A percentile compares a stretch with the other conserved stretches of the same genome.
Conservation (phyloP, 2,888 invertebrate genomes). For the Leptinotarsa tumamoca region DNA sequence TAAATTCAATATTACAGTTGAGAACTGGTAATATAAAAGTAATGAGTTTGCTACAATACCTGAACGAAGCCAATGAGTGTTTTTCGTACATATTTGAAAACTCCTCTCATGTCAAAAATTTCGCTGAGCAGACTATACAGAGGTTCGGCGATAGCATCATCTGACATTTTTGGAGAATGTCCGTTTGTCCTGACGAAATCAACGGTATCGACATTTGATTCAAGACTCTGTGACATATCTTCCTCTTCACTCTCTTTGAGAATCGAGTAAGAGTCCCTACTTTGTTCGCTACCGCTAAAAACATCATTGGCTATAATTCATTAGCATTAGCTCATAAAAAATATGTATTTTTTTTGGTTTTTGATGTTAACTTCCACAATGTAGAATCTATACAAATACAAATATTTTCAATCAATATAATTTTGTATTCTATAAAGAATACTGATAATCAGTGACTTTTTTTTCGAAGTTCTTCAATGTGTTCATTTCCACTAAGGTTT, state of each 20-base stretch:
- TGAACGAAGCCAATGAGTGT: conserved; percentile 92
- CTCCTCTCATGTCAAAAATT: conserved; percentile 90
- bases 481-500: no score
- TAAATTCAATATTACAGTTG: background rate
- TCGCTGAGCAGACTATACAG: conserved; percentile 89
- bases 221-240: conserved; percentile 83
- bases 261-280: conserved; percentile 51
- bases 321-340: background rate
- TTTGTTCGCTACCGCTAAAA: conserved; percentile 59
- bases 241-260: conserved; percentile 82
- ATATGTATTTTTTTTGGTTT: no score
- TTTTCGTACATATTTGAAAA: conserved; percentile 87
- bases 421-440: no score
- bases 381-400: no score
- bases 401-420: no score
- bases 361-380: no score
- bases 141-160: conserved; percentile 88
- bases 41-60: conserved; percentile 39
- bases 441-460: no score
- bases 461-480: no score
- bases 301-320: background rate
- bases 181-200: conserved; percentile 65
- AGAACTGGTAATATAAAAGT: no score
- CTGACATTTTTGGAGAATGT: conserved; percentile 65
- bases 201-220: conserved; percentile 69